Evolutionary conservation across 2,113 vertebrate species (phyloP).

Genomic region (Anarrhichthys ocellatus): DNA sequence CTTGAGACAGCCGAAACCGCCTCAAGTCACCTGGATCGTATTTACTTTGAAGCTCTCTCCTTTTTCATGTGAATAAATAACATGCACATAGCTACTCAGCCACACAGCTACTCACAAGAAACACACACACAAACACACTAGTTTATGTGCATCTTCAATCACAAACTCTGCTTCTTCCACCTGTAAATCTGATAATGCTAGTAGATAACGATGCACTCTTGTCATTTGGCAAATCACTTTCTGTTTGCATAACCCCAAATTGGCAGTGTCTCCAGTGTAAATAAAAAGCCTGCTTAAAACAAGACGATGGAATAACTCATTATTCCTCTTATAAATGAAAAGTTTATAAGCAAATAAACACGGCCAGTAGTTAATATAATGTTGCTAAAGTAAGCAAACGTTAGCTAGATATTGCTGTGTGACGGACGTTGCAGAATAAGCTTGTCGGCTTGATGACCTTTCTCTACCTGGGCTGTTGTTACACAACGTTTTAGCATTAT

Average conservation of each 20-base stretch:
- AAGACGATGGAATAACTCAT: not conserved
- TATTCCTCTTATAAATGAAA: not conserved
- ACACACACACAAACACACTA: not conserved
- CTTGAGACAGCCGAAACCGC: slow-evolving; percentile 52
- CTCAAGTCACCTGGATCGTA: slow-evolving; percentile 60
- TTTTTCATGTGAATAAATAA: slow-evolving; percentile 56
- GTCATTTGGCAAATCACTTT: slow-evolving; percentile 2
- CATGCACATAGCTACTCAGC: slow-evolving; percentile 23
- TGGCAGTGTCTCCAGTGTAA: not conserved
- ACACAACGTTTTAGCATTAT: not conserved
- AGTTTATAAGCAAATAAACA: not conserved
- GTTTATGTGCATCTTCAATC: slow-evolving; percentile 1
- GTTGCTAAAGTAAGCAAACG: not conserved
- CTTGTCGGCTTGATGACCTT: not conserved
- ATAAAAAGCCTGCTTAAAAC: not conserved
- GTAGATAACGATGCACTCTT: not conserved
- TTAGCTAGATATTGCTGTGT: not conserved
- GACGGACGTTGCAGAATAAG: not conserved
- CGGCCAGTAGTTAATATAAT: too few species aligned
- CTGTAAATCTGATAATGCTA: not conserved
- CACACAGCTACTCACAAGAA: slow-evolving; percentile 9
- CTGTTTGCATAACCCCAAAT: not conserved
- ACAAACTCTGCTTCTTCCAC: not conserved
- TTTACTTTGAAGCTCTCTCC: slow-evolving; percentile 43
- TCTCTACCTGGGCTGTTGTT: not conserved